These are phyloP conservation scores for Drosophila bocqueti DNA, from an alignment of 1,140 invertebrate genomes.

Conservation along the genomic window DNA sequence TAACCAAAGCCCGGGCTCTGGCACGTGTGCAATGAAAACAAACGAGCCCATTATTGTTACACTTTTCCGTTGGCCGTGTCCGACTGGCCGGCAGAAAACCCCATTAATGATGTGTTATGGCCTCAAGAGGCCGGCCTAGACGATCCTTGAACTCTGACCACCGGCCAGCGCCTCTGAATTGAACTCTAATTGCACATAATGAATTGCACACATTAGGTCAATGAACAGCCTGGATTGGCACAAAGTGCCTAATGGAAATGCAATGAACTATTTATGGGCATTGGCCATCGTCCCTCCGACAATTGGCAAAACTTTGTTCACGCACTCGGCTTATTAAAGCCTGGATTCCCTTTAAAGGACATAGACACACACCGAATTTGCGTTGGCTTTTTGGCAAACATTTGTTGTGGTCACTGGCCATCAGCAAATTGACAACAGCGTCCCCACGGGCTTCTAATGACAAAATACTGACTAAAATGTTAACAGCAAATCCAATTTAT, in stretches of 20 bases:
- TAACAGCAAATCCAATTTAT: constrained; percentile 71
- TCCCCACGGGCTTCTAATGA: constrained; percentile 32
- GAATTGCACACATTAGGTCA: constrained; percentile 74
- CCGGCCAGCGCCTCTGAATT: constrained; percentile 48
- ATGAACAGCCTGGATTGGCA: constrained; percentile 33
- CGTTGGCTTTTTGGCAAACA: constrained; percentile 16
- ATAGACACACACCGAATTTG: not conserved
- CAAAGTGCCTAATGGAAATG: constrained; percentile 55
- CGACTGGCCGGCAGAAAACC: constrained; percentile 16
- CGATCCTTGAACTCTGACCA: constrained; percentile 56
- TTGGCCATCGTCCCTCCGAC: constrained; percentile 3
- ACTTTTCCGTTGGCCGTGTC: constrained; percentile 36
- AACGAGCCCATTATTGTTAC: constrained; percentile 76
- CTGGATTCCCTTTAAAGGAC: constrained; percentile 20
- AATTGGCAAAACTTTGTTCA: constrained; percentile 37
- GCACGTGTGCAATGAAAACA: constrained; percentile 72
- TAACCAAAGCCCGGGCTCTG: constrained; percentile 45
- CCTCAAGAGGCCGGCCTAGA: constrained; percentile 28
- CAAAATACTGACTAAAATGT: constrained; percentile 49
- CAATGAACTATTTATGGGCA: constrained; percentile 66
- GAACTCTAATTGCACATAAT: constrained; percentile 78
- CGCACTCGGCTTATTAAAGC: constrained; percentile 33
- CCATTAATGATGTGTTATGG: constrained; percentile 72
- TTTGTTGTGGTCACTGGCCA: constrained; percentile 1
- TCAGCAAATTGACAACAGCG: constrained; percentile 28